Conservation (phyloP, 2,797 vertebrate genomes). For the Oreortyx pictus region DNA sequence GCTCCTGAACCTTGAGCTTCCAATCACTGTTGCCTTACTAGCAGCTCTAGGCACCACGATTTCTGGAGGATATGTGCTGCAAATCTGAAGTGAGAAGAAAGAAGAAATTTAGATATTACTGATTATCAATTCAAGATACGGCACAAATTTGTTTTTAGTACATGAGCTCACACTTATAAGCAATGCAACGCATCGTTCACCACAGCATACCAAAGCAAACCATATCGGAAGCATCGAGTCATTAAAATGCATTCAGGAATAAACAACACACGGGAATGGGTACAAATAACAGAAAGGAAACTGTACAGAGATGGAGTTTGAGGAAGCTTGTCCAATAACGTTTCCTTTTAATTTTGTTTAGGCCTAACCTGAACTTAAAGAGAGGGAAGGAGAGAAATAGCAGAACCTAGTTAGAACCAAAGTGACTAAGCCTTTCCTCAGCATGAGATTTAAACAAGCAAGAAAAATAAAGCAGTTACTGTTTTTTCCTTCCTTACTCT, state of each 20-base stretch:
- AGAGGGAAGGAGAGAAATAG: background rate
- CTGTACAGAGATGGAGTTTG: background rate
- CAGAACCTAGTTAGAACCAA: background rate
- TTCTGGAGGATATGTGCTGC: constrained; percentile 82
- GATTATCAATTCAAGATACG: background rate
- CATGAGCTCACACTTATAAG: background rate
- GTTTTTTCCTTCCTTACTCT: background rate
- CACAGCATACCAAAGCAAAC: background rate
- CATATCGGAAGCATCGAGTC: background rate
- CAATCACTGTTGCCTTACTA: constrained; percentile 76
- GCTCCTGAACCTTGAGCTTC: constrained; percentile 86
- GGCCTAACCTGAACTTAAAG: background rate
- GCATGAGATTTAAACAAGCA: background rate
- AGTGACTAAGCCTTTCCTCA: background rate
- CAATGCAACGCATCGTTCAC: background rate
- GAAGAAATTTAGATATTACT: background rate
- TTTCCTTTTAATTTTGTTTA: background rate
- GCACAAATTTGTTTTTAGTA: background rate
- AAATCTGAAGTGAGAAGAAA: constrained; percentile 70
- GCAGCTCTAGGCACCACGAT: constrained; percentile 81
- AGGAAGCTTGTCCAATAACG: background rate
- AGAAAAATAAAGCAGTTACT: background rate
- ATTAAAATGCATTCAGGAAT: background rate
- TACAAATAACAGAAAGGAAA: background rate
- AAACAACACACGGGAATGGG: background rate